Evolutionary conservation across 2,797 vertebrate species (phyloP).

Genomic region (Toxotes lorentzi): DNA sequence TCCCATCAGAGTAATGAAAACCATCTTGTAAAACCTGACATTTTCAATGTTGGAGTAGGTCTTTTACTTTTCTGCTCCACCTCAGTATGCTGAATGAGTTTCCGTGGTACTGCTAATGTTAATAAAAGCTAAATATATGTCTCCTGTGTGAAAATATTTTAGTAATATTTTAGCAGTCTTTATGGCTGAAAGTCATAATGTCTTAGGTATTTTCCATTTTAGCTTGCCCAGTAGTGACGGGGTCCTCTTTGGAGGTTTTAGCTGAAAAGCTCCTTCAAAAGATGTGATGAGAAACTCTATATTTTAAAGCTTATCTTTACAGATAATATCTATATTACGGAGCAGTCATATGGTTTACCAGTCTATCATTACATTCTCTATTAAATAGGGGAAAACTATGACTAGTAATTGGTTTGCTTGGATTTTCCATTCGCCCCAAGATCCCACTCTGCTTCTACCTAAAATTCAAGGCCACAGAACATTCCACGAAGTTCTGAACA

Average conservation of each 20-base stretch:
- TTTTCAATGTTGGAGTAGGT: conserved; percentile 50
- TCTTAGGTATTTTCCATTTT: conserved; percentile 54
- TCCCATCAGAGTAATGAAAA: conserved; percentile 57
- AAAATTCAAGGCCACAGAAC: conserved; percentile 61
- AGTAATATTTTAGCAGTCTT: conserved; percentile 37
- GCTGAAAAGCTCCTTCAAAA: conserved; percentile 23
- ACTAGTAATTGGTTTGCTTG: conserved; percentile 52
- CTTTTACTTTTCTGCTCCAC: conserved; percentile 44
- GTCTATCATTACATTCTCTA: conserved; percentile 69
- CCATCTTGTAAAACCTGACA: conserved; percentile 66
- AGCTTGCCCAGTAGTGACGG: conserved; percentile 16
- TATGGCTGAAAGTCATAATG: conserved; percentile 39
- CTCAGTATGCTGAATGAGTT: conserved; percentile 33
- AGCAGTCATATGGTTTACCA: conserved; percentile 52
- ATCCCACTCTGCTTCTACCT: conserved; percentile 51
- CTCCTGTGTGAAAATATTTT: conserved; percentile 46
- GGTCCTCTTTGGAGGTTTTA: conserved; percentile 22
- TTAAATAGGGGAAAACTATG: conserved; percentile 53
- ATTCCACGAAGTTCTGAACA: conserved; percentile 63
- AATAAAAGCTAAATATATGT: conserved; percentile 45
- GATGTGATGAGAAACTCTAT: conserved; percentile 32
- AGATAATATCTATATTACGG: conserved; percentile 58
- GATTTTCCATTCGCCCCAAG: conserved; percentile 62
- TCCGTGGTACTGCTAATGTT: conserved; percentile 26
- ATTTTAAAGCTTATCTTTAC: conserved; percentile 51